These are phyloP conservation scores for Leucoraja ocellata DNA, from an alignment of 2,797 vertebrate species.

Conservation along the genomic window DNA sequence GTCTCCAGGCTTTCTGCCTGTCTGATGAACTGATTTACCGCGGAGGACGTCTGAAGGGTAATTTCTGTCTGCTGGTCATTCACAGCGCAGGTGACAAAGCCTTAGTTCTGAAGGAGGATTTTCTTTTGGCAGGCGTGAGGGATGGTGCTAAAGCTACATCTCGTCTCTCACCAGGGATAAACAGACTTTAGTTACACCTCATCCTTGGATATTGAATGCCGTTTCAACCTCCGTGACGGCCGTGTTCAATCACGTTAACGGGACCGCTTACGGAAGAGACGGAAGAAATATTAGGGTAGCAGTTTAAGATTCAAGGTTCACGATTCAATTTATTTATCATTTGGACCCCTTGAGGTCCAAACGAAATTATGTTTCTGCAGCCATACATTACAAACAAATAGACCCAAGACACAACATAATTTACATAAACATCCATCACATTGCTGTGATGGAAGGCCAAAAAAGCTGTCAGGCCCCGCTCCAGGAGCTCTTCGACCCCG, in stretches of 20 bases:
- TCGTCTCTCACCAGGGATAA: neutral
- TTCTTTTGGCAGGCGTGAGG: neutral
- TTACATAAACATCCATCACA: too few relatives aligned
- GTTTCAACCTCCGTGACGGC: neutral
- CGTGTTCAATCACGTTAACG: neutral
- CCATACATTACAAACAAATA: too few relatives aligned
- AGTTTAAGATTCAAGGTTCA: neutral
- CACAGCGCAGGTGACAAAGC: neutral
- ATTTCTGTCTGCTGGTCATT: neutral
- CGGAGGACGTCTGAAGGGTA: neutral
- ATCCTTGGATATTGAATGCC: neutral
- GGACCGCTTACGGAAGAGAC: too few relatives aligned
- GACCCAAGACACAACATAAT: too few relatives aligned
- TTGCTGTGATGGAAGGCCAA: too few relatives aligned
- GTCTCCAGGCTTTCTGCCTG: neutral
- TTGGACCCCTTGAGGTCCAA: too few relatives aligned
- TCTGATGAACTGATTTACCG: neutral
- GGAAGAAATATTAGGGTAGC: neutral
- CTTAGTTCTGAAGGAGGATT: neutral
- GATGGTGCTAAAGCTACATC: neutral
- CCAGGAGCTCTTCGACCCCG: too few relatives aligned
- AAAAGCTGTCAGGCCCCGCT: too few relatives aligned
- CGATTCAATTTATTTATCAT: too few relatives aligned
- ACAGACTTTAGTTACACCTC: neutral
- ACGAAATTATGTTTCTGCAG: too few relatives aligned